A percentile compares a stretch with the other conserved stretches of the same genome.
Conservation (phyloP, 2,797 vertebrate genomes). For the Crocodylus rhombifer region DNA sequence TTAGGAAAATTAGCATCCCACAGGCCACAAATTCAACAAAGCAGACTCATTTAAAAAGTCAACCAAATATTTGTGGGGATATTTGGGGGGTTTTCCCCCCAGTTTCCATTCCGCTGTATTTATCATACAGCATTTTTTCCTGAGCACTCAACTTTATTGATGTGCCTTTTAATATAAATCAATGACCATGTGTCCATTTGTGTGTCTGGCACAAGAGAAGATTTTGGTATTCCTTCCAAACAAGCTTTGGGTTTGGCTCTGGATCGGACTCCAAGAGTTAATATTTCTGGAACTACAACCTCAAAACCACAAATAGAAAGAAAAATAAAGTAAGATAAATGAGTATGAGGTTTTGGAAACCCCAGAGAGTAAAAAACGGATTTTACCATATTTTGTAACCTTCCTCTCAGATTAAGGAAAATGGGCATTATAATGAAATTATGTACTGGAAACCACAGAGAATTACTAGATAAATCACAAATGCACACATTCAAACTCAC, state of each 20-base stretch:
- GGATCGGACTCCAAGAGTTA: conserved; percentile 43
- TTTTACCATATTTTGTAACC: conserved; percentile 58
- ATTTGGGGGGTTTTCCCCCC: conserved; percentile 31
- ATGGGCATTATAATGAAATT: conserved; percentile 50
- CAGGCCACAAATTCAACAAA: background rate
- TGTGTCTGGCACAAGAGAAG: conserved; percentile 32
- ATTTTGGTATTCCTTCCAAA: conserved; percentile 34
- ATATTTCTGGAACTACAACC: conserved; percentile 53
- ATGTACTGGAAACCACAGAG: background rate
- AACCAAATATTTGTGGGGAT: conserved; percentile 68
- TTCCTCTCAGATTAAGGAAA: conserved; percentile 16
- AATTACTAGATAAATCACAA: conserved; percentile 10
- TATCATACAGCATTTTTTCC: conserved; percentile 40
- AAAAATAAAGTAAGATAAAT: conserved; percentile 53
- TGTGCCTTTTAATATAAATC: conserved; percentile 35
- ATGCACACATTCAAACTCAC: background rate
- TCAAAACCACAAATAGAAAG: conserved; percentile 72
- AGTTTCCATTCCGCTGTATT: background rate
- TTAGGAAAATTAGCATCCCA: conserved; percentile 45
- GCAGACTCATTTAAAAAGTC: conserved; percentile 37
- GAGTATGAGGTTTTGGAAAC: conserved; percentile 56
- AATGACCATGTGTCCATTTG: background rate
- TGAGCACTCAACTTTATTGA: background rate
- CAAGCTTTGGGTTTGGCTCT: conserved; percentile 52
- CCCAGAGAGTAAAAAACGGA: conserved; percentile 57